Percentiles rank a stretch among this genome's conserved stretches.
phyloP scores from a whole-genome alignment of 2,888 invertebrate species.

The Ornithoptera alexandrae region DNA sequence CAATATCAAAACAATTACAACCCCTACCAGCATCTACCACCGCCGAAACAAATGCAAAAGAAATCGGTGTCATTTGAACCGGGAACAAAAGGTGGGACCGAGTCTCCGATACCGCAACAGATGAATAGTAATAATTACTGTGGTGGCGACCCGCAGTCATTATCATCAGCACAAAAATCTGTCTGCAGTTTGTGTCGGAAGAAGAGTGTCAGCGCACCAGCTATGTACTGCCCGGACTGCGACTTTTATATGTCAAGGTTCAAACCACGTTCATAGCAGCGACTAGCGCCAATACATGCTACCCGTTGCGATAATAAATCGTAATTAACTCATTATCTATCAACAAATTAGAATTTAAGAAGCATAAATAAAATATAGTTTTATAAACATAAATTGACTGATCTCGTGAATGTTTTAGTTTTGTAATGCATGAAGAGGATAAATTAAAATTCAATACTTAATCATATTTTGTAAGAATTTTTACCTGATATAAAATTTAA shows the following conservation, averaged over 20 bases:
- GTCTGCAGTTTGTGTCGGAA: constrained; percentile 94
- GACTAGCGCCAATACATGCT: no score
- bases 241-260: constrained; percentile 95
- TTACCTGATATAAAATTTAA: constrained; percentile 30
- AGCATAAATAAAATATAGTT: constrained; percentile 23
- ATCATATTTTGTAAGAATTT: constrained; percentile 34
- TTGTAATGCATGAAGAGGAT: constrained; percentile 33
- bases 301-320: not conserved
- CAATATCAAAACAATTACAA: constrained; percentile 67
- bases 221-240: constrained; percentile 93
- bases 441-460: constrained; percentile 33
- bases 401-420: constrained; percentile 30
- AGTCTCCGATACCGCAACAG: constrained; percentile 70
- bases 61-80: constrained; percentile 87
- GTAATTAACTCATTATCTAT: constrained; percentile 16
- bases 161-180: constrained; percentile 72
- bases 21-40: constrained; percentile 83
- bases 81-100: constrained; percentile 84
- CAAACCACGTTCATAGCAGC: constrained; percentile 81
- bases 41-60: constrained; percentile 82
- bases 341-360: constrained; percentile 24
- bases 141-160: constrained; percentile 45
- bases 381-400: constrained; percentile 30
- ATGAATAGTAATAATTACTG: constrained; percentile 56
- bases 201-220: constrained; percentile 87